Percentiles rank a stretch among this genome's conserved stretches.
These are phyloP conservation scores for Ligdia adustata DNA, from an alignment of 2,888 invertebrate genomes.

Conservation along the genomic window DNA sequence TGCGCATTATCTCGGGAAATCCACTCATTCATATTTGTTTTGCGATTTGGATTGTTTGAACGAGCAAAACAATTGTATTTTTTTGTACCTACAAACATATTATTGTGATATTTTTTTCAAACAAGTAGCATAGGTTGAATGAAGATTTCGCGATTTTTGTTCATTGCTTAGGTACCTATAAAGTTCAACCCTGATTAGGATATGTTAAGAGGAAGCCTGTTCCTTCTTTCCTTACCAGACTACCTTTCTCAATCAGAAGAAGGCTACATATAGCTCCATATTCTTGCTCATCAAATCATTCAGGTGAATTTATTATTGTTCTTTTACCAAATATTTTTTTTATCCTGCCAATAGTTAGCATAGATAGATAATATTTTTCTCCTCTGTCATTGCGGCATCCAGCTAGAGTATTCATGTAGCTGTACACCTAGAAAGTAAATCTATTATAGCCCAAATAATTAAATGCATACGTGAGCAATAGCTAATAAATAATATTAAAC, in stretches of 20 bases:
- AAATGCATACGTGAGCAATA: constrained; percentile 1
- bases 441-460: neutral
- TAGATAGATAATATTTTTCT: neutral
- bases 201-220: no score
- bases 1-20: constrained; percentile 5
- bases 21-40: neutral
- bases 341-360: neutral
- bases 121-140: no score
- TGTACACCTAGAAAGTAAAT: neutral
- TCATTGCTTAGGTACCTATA: neutral
- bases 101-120: neutral
- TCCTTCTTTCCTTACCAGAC: no score
- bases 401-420: neutral
- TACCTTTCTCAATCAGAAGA: no score
- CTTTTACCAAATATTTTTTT: neutral
- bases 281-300: no score
- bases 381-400: no score
- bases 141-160: neutral
- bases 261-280: no score
- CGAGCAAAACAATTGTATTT: no score
- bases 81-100: neutral
- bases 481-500: constrained; percentile 15
- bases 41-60: neutral
- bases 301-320: no score
- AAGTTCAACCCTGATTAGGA: neutral